Evolutionary conservation across 2,797 vertebrate genomes (phyloP).

Genomic region (Pangasius mekongensis): DNA sequence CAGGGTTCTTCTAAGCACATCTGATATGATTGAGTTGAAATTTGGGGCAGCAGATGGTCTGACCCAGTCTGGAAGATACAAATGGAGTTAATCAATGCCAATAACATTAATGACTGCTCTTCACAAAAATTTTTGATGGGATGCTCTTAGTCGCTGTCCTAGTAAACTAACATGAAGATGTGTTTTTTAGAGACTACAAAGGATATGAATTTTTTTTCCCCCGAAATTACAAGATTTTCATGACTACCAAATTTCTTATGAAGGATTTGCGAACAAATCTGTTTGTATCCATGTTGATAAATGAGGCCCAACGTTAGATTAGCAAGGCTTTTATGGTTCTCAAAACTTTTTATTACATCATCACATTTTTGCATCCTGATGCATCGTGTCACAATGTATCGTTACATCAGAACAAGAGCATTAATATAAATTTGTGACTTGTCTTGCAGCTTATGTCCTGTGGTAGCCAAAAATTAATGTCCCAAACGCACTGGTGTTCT

Average conservation of each 20-base stretch:
- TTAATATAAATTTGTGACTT: not conserved
- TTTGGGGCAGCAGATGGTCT: not conserved
- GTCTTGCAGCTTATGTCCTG: conserved; percentile 2
- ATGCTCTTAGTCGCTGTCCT: not conserved
- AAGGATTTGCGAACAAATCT: not conserved
- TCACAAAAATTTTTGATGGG: too few relatives aligned
- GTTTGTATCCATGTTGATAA: not conserved
- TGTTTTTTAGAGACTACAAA: not conserved
- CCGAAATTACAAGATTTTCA: not conserved
- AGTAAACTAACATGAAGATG: not conserved
- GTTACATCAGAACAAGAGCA: not conserved
- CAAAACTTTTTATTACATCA: not conserved
- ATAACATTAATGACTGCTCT: too few relatives aligned
- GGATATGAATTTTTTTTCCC: not conserved
- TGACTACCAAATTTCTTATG: not conserved
- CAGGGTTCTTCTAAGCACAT: not conserved
- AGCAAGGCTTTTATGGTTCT: not conserved
- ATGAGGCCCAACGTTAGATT: not conserved
- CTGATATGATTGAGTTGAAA: not conserved
- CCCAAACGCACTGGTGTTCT: not conserved
- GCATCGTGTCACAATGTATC: too few relatives aligned
- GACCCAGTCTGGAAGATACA: not conserved
- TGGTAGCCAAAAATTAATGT: not conserved
- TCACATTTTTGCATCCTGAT: not conserved
- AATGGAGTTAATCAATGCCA: not conserved